Base-by-base conservation (phyloP, 2,113 vertebrate genomes). In the Alexandromys fortis region DNA sequence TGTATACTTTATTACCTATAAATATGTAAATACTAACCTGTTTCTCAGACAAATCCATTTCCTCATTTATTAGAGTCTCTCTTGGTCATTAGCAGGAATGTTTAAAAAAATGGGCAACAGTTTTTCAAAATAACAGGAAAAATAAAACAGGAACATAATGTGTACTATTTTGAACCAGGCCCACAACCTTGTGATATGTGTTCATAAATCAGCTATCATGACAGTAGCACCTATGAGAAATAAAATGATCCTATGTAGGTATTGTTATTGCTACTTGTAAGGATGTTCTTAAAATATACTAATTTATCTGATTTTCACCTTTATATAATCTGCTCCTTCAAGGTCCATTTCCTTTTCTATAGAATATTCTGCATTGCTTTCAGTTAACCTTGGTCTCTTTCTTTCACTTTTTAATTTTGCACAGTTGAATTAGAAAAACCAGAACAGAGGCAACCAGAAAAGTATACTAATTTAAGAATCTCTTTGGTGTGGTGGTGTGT, bases 401-500 rank as follows among this genome's bases (percentile, higher is more conserved):
- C 14, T 90, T 70, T 65, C 90, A 89, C n/a, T 28, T 55, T 92
- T 90, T 16, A 30, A 30, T 88, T 79, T 81, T 92, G 33, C 22
- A 47, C 26, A n/a, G 42, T 91, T 93, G 77, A 95, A 95, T 86
- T 89, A 94, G 63, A 86, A 95, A 87, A 92, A 55, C 0, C 24
- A 76, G 68, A 42, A 94, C 47, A n/a, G 78, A 45, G 55, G 89
- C 94, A 92, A 72, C 9, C 52, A 70, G 16, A 81, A 70, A 33
- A 65, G 22, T 82, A 3, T 89, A 42, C 83, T 90, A 93, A 89
- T 19, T 67, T 83, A 92, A 61, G 58, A 83, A 42, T 83, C 55
- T 14, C 22, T 8, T 3, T 14, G 7, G 24, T n/a, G 28, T 63
- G 22, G 13, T 63, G 3, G 24, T 38, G 26, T n/a, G 42, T 24